Conservation (phyloP, 1,140 invertebrate species). For the Drosophila ambigua region DNA sequence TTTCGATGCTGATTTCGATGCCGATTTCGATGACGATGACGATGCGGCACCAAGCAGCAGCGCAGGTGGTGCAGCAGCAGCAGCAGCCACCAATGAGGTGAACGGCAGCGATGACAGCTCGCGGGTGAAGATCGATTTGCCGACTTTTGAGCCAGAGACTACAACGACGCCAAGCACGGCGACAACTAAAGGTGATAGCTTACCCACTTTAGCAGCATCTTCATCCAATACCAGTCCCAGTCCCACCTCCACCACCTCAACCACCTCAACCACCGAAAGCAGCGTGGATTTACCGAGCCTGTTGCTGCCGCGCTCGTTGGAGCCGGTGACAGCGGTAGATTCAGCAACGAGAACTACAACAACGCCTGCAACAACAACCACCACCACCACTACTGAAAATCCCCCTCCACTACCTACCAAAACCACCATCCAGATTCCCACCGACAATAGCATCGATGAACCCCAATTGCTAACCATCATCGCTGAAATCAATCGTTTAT, state of each 20-base stretch:
- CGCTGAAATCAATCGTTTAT: slow-evolving; percentile 82
- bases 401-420: slow-evolving; percentile 24
- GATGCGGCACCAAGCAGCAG: slow-evolving; percentile 37
- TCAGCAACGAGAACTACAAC: slow-evolving; percentile 2
- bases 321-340: slow-evolving; percentile 36
- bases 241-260: slow-evolving; percentile 34
- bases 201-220: slow-evolving; percentile 35
- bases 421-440: slow-evolving; percentile 42
- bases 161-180: neutral
- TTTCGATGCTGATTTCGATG: slow-evolving; percentile 79
- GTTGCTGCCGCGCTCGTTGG: slow-evolving; percentile 50
- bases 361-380: slow-evolving; percentile 28
- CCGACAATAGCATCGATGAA: slow-evolving; percentile 70
- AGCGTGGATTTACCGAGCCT: slow-evolving; percentile 13
- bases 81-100: slow-evolving; percentile 43
- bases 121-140: slow-evolving; percentile 84
- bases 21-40: slow-evolving; percentile 66
- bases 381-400: slow-evolving; percentile 22
- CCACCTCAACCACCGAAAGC: slow-evolving; percentile 24
- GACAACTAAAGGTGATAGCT: slow-evolving; percentile 63
- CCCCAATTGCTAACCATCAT: slow-evolving; percentile 76
- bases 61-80: slow-evolving; percentile 45
- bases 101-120: slow-evolving; percentile 34
- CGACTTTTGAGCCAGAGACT: slow-evolving; percentile 84
- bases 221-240: slow-evolving; percentile 38